Percentiles rank a stretch among this genome's conserved stretches.
Evolutionary conservation across 2,797 vertebrate genomes (phyloP).

Genomic region (Gymnoscopelus microlampas): DNA sequence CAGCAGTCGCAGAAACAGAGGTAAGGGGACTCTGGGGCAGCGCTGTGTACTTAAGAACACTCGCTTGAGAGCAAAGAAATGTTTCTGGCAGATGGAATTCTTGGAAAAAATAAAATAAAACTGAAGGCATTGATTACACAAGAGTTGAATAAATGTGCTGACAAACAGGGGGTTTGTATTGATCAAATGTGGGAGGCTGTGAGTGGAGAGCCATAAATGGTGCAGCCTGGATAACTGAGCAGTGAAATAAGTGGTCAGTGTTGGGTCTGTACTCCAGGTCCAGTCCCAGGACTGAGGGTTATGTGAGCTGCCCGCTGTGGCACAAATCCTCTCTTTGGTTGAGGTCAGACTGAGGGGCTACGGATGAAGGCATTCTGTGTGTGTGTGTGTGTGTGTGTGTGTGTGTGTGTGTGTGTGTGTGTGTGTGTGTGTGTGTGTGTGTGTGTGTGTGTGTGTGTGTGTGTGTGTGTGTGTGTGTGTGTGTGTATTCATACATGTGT

Average conservation of each 20-base stretch:
- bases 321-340: constrained; percentile 43
- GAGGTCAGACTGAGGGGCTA: constrained; percentile 49
- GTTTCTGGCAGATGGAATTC: background rate
- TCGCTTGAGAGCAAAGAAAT: too few species aligned
- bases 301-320: constrained; percentile 37
- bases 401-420: background rate
- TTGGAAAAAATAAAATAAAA: background rate
- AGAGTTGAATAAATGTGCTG: constrained; percentile 18
- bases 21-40: constrained; percentile 59
- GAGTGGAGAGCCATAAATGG: constrained; percentile 30
- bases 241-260: constrained; percentile 33
- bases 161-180: constrained; percentile 20
- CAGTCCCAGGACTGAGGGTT: constrained; percentile 43
- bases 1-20: constrained; percentile 63
- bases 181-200: constrained; percentile 30
- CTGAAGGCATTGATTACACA: background rate
- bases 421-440: background rate
- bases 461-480: background rate
- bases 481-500: background rate
- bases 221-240: constrained; percentile 36
- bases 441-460: too few species aligned
- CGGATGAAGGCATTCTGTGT: constrained; percentile 30
- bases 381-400: constrained; percentile 9
- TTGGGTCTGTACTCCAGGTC: constrained; percentile 42
- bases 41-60: constrained; percentile 43